Evolutionary conservation across 2,888 invertebrate genomes (phyloP), one percentile per base, ranked within the genome.

Genomic region (Notocelia uddmanniana): DNA sequence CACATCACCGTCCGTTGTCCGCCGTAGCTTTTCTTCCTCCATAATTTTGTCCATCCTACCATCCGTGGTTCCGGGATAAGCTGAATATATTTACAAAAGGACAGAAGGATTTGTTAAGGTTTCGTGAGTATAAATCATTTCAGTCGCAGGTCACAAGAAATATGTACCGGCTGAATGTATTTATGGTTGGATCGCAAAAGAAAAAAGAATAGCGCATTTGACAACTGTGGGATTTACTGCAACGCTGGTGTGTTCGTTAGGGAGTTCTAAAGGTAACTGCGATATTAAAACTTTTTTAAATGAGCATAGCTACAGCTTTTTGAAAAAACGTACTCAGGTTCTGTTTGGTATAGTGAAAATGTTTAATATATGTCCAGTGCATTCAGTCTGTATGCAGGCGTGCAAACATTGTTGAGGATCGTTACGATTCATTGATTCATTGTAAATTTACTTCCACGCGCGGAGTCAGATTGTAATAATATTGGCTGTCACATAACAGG

Each of bases 101-200:
- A 74, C 67, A 69, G 63, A 58, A 60, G 69, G 69, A 41, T 66
- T 59, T 59, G 68, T 60, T 54, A 71, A 68, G 73, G 69, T 57
- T 62, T 37, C 68, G 63, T 64, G 68, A 64, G 58, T 57, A 76
- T 76, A 77, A 76, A 76, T 76, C 76, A 77, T 70, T 74, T 57
- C 70, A 57, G 55, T 69, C 72, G 72, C 74, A 73, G 69, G 72
- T 71, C 73, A 69, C 71, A 64, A 74, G 75, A 74, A 74, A 75
- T 74, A 77, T 76, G 73, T 66, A 68, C 62, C 50, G 31, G 41
- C 64, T 52, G 55, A 71, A 75, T 69, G 73, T 77, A 75, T 76
- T 75, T 75, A 75, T 74, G 67, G 70, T 58, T 23, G 9, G 45
- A 73, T 69, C 48, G 72, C 57, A 64, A 59, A 66, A 70, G 26